Evolutionary conservation across 2,113 vertebrate genomes (phyloP).

Genomic region (Psilopsiagon aymara): DNA sequence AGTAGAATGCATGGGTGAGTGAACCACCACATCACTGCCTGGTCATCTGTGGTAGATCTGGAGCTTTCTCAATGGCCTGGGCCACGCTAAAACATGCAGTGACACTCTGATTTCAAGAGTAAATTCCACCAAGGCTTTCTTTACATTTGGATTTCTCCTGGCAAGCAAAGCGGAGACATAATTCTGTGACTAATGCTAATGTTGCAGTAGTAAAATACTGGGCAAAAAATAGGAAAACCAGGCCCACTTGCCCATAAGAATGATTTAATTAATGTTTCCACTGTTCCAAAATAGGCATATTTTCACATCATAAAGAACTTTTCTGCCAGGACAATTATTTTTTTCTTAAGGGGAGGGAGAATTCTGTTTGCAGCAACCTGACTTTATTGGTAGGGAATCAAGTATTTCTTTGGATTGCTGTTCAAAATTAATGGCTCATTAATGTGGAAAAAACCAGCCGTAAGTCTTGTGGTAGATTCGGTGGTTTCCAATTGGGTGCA

Average conservation of each 20-base stretch:
- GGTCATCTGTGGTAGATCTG: neutral
- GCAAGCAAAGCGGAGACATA: neutral
- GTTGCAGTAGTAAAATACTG: constrained; percentile 35
- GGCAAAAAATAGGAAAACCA: constrained; percentile 57
- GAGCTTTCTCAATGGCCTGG: neutral
- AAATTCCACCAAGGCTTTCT: neutral
- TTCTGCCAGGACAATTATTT: constrained; percentile 42
- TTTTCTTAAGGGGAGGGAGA: constrained; percentile 12
- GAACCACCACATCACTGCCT: neutral
- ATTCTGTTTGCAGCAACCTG: constrained; percentile 35
- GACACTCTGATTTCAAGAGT: neutral
- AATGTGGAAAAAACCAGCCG: constrained; percentile 54
- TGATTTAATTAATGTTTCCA: constrained; percentile 65
- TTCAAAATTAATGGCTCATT: constrained; percentile 51
- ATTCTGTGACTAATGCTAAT: constrained; percentile 33
- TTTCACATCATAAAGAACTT: constrained; percentile 56
- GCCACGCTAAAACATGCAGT: neutral
- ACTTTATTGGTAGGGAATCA: constrained; percentile 57
- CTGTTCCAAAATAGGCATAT: constrained; percentile 39
- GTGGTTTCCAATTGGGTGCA: constrained; percentile 22
- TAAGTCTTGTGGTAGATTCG: constrained; percentile 3
- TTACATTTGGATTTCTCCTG: constrained; percentile 18
- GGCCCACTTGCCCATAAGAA: neutral
- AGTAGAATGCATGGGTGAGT: neutral
- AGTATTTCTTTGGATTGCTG: constrained; percentile 39